Conservation (phyloP, 2,888 invertebrate genomes). For the Ectemnius continuus region DNA sequence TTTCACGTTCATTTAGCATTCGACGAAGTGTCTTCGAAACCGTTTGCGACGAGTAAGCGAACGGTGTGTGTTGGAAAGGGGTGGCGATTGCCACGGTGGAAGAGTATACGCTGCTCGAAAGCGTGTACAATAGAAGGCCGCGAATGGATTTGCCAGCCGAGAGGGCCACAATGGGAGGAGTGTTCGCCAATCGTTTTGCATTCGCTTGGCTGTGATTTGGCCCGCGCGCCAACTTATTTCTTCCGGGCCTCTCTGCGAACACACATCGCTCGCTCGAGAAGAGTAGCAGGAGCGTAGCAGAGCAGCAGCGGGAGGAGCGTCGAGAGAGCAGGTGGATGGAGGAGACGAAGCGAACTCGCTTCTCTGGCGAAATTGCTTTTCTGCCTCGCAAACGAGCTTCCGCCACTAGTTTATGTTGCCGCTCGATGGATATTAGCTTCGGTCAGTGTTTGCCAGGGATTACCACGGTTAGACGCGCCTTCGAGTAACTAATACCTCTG, state of each 20-base stretch:
- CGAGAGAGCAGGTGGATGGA: slow-evolving; percentile 18
- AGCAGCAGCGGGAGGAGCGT: neutral
- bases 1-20: no score
- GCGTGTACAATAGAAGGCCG: slow-evolving; percentile 44
- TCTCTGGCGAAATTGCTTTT: slow-evolving; percentile 24
- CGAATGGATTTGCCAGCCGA: slow-evolving; percentile 51
- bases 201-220: slow-evolving; percentile 56
- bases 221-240: slow-evolving; percentile 59
- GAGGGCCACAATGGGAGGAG: slow-evolving; percentile 38
- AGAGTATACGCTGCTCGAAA: neutral
- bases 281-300: no score
- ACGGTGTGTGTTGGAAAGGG: neutral
- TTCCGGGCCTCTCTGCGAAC: slow-evolving; percentile 39
- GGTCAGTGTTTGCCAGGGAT: slow-evolving; percentile 8
- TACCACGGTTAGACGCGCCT: neutral
- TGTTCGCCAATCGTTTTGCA: slow-evolving; percentile 54
- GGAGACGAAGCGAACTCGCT: slow-evolving; percentile 11
- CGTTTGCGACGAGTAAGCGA: no score
- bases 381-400: slow-evolving; percentile 23
- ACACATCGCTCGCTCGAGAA: slow-evolving; percentile 24
- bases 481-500: no score
- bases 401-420: slow-evolving; percentile 1
- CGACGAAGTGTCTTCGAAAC: no score
- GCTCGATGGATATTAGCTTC: slow-evolving; percentile 10
- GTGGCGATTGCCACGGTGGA: neutral